Percentiles rank a stretch among this genome's conserved stretches.
Conservation (phyloP, 1,140 invertebrate genomes). For the Drosophila nannoptera region DNA sequence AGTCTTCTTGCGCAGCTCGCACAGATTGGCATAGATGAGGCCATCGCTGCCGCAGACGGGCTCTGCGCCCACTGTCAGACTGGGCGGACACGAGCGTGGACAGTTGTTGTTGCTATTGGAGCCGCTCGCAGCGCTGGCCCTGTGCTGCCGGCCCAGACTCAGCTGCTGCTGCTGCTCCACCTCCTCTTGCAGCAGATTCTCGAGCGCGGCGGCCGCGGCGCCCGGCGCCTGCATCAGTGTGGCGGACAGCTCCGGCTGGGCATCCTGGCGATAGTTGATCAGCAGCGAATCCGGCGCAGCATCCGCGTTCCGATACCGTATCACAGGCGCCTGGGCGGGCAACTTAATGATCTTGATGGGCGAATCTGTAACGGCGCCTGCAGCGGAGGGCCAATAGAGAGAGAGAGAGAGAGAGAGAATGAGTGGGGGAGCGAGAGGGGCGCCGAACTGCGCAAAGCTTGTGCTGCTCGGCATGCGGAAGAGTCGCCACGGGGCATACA, state of each 20-base stretch:
- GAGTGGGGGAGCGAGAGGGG: background rate
- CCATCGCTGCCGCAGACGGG: constrained; percentile 93
- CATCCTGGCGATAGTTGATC: constrained; percentile 66
- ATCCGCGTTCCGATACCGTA: constrained; percentile 71
- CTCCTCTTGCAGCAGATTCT: constrained; percentile 60
- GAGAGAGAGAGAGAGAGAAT: constrained; percentile 1
- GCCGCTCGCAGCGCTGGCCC: constrained; percentile 53
- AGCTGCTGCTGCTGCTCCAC: constrained; percentile 58
- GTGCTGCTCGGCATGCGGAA: constrained; percentile 49
- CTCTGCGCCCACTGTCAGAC: constrained; percentile 83
- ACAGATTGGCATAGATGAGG: constrained; percentile 92
- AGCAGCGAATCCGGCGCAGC: constrained; percentile 61
- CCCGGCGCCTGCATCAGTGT: constrained; percentile 57
- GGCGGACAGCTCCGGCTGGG: constrained; percentile 55
- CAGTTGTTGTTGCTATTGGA: constrained; percentile 80
- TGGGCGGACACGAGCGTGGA: constrained; percentile 88
- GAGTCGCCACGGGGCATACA: constrained; percentile 56
- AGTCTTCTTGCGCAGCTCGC: constrained; percentile 94
- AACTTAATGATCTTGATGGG: constrained; percentile 74
- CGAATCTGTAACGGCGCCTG: constrained; percentile 70
- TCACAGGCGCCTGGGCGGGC: constrained; percentile 70
- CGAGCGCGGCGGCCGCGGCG: constrained; percentile 58
- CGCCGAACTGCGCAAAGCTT: background rate
- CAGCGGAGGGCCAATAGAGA: background rate
- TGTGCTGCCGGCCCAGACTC: constrained; percentile 53